These are phyloP conservation scores for Drosophila suzukii DNA, from an alignment of 1,140 invertebrate genomes.

Conservation along the genomic window DNA sequence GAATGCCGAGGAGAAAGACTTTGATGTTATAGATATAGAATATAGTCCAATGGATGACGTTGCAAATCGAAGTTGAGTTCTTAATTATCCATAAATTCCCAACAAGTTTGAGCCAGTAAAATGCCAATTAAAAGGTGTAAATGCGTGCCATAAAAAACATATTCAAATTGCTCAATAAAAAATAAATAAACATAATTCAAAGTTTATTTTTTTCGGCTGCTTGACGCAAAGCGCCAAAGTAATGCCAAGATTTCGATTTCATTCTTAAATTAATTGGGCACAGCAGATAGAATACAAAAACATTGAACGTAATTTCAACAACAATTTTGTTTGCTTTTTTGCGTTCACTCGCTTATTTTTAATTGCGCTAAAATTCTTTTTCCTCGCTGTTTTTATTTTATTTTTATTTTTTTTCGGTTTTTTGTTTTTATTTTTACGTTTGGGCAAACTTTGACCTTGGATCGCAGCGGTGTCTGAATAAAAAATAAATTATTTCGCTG, in stretches of 20 bases:
- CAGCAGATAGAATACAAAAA: slow-evolving; percentile 49
- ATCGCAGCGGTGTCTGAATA: slow-evolving; percentile 27
- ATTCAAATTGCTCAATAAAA: slow-evolving; percentile 38
- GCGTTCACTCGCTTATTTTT: slow-evolving; percentile 42
- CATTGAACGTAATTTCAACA: slow-evolving; percentile 63
- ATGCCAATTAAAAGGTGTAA: slow-evolving; percentile 35
- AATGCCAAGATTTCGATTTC: slow-evolving; percentile 76
- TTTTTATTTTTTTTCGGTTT: slow-evolving; percentile 22
- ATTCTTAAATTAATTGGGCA: slow-evolving; percentile 79
- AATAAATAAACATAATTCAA: slow-evolving; percentile 37
- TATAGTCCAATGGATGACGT: not conserved
- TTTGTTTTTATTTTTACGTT: slow-evolving; percentile 20
- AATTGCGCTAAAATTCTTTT: slow-evolving; percentile 65
- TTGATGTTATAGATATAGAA: slow-evolving; percentile 19
- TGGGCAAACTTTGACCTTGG: slow-evolving; percentile 75
- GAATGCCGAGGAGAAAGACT: slow-evolving; percentile 20
- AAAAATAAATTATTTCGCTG: slow-evolving; percentile 45
- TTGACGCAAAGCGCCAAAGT: slow-evolving; percentile 21
- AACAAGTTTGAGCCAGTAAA: not conserved
- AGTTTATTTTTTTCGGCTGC: slow-evolving; percentile 1
- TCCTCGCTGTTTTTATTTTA: slow-evolving; percentile 11
- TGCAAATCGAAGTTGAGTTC: slow-evolving; percentile 2
- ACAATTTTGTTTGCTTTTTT: slow-evolving; percentile 29
- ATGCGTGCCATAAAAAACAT: slow-evolving; percentile 35
- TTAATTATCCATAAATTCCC: slow-evolving; percentile 13